Evolutionary conservation across 2,113 vertebrate genomes (phyloP), one percentile per base, ranked within the genome.

Genomic region (Thunnus thynnus): DNA sequence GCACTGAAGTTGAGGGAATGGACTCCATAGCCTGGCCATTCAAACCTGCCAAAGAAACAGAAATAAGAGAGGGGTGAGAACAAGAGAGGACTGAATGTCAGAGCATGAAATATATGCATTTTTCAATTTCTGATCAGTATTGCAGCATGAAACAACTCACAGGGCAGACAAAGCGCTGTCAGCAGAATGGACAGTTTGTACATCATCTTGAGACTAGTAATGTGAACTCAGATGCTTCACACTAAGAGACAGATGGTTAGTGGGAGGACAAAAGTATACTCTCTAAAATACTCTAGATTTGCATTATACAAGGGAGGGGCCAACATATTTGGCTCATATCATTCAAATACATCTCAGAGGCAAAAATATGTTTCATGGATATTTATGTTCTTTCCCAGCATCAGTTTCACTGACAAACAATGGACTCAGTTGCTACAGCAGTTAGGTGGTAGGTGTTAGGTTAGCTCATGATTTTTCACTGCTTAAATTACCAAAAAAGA

Each of bases 11-110:
- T 36, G 73, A 80, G 20, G 80, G 76, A 58, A 83, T 68, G 3
- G 91, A 92, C 36, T 90, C 85, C 70, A 92, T 1, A 20, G 60
- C 27, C 66, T 86, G 84, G 5, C 88, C 48, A 5, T 64, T 72
- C 9, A 82, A 66, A 89, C 72, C 88, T 92, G 57, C 4, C 13
- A 66, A 55, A 76, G 5, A 52, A 56, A 2, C 30, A 32, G 4
- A 30, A 16, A 14, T 5, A 14, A 30, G 3, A 20, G 1, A 48
- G 2, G 0, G 13, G 25, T 41, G 2, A 30, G 46, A 66, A 60
- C 0, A 0, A 4, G 48, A 69, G 8, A 64, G 13, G 3, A 48
- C 46, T 30, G 57, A 20, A 41, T 44, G 1, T 41, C 36, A 32
- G 10, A 72, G 32, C 18, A 44, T 6, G 5, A 72, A 14, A 55